phyloP scores from a whole-genome alignment of 2,797 vertebrate species.

The Chiloscyllium punctatum region DNA sequence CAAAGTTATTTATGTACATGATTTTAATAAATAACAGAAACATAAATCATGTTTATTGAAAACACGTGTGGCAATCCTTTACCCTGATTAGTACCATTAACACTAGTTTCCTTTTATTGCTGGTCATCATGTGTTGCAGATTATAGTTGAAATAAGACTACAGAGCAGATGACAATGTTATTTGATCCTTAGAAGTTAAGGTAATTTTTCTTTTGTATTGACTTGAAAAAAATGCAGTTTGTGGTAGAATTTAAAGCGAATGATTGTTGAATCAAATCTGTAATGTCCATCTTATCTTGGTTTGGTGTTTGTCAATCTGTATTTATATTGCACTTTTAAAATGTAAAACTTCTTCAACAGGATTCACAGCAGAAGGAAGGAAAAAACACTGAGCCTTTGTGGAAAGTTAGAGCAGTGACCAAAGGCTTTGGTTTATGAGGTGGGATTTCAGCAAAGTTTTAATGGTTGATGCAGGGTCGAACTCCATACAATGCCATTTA shows the following conservation, averaged over 20 bases:
- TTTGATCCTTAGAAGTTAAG: not conserved
- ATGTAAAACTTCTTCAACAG: not conserved
- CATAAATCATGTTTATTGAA: slow-evolving; percentile 7
- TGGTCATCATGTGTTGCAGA: not conserved
- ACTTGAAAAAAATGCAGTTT: not conserved
- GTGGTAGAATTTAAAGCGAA: not conserved
- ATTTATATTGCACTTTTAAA: not conserved
- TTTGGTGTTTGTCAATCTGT: not conserved
- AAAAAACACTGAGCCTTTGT: not conserved
- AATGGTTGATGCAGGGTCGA: no score
- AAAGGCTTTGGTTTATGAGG: not conserved
- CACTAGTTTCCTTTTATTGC: not conserved
- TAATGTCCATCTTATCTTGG: not conserved
- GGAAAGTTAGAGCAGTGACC: not conserved
- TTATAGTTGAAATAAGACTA: not conserved
- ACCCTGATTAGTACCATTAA: not conserved
- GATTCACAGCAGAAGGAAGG: not conserved
- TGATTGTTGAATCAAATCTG: not conserved
- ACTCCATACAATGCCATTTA: no score
- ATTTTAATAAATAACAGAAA: slow-evolving; percentile 22
- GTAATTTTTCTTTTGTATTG: not conserved
- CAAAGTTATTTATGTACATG: not conserved
- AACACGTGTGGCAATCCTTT: slow-evolving; percentile 10
- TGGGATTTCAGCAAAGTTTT: not conserved
- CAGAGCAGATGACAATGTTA: not conserved